Percentiles rank a stretch among this genome's conserved stretches.
These are phyloP conservation scores for Scaptomyza polygonia DNA, from an alignment of 2,888 invertebrate species.

Conservation along the genomic window DNA sequence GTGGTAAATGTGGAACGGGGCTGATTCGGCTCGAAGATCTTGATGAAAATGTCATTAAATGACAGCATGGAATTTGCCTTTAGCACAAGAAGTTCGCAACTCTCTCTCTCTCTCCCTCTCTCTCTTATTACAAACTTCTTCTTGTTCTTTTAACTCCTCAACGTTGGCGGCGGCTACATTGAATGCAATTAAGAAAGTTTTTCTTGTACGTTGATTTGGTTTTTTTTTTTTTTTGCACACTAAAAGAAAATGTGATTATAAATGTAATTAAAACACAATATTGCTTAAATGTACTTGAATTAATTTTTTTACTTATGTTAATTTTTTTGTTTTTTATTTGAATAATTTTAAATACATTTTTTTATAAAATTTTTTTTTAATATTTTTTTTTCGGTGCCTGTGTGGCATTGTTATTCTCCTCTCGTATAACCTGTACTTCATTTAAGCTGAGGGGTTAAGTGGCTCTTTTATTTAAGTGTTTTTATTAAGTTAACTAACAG, in stretches of 20 bases:
- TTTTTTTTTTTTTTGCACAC: background rate
- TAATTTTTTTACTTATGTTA: background rate
- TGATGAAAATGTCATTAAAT: slow-evolving; percentile 76
- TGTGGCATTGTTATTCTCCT: background rate
- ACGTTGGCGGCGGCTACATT: slow-evolving; percentile 70
- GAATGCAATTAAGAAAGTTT: slow-evolving; percentile 77
- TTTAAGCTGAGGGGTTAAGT: background rate
- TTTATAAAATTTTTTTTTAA: background rate
- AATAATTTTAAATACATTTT: background rate
- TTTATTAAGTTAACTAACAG: slow-evolving; percentile 79
- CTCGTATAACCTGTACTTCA: too few relatives aligned
- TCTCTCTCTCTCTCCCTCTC: background rate
- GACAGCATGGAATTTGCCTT: slow-evolving; percentile 54
- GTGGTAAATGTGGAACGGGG: background rate
- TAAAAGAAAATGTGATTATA: background rate
- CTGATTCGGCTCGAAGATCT: slow-evolving; percentile 19
- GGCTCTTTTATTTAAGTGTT: slow-evolving; percentile 33
- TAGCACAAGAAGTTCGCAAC: slow-evolving; percentile 46
- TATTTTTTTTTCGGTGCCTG: background rate
- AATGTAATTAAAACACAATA: background rate
- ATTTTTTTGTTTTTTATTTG: background rate
- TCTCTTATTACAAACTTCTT: slow-evolving; percentile 23
- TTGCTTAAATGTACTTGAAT: background rate
- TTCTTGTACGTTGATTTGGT: slow-evolving; percentile 29
- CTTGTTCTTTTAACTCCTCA: slow-evolving; percentile 9